Conservation (phyloP, 2,797 vertebrate species). For the Microhierax caerulescens region DNA sequence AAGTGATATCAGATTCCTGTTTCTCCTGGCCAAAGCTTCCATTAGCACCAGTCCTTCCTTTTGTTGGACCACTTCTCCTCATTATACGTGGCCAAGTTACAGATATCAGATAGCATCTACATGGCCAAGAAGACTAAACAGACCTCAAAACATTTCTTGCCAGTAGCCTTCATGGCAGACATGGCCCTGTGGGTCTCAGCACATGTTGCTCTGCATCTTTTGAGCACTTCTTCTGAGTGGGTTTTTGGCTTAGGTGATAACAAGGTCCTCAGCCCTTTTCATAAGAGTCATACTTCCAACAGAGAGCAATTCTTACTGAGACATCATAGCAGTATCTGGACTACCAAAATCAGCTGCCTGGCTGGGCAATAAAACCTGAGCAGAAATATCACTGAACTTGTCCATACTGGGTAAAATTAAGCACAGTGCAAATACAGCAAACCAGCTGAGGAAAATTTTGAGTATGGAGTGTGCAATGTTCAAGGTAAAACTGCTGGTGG, state of each 20-base stretch:
- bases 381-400: neutral
- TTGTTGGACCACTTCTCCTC: neutral
- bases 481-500: neutral
- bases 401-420: neutral
- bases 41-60: neutral
- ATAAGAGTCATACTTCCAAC: neutral
- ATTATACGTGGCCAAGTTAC: neutral
- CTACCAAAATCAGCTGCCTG: neutral
- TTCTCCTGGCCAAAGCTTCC: neutral
- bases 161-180: neutral
- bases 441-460: neutral
- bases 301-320: neutral
- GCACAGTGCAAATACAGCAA: neutral
- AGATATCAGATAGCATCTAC: neutral
- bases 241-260: neutral
- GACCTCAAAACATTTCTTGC: neutral
- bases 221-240: too few species aligned
- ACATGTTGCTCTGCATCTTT: neutral
- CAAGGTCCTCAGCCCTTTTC: neutral
- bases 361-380: neutral
- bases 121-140: neutral
- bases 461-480: neutral
- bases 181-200: neutral
- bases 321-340: neutral
- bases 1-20: neutral